These are phyloP conservation scores for Spodoptera litura DNA, from an alignment of 1,140 invertebrate species.

Conservation along the genomic window DNA sequence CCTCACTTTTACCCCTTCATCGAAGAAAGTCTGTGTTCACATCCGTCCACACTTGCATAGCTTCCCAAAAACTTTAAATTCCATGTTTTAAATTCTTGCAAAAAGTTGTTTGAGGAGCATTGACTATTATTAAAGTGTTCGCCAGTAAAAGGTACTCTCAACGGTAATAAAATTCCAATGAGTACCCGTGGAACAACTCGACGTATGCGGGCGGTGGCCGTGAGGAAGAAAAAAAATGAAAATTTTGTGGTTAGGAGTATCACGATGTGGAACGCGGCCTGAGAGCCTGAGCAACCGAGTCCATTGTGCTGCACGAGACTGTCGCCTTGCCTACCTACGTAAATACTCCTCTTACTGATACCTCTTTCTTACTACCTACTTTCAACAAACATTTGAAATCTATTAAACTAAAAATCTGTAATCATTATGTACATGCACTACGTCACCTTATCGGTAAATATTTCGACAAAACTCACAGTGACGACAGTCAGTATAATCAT, in stretches of 20 bases:
- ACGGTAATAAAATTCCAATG: constrained; percentile 65
- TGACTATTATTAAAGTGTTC: constrained; percentile 58
- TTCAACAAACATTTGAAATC: neutral
- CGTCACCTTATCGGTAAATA: constrained; percentile 11
- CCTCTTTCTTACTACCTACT: too few relatives aligned
- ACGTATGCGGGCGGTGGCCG: constrained; percentile 66
- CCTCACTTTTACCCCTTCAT: constrained; percentile 1
- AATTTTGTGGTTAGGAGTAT: constrained; percentile 69
- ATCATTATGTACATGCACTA: neutral
- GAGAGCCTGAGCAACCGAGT: constrained; percentile 14
- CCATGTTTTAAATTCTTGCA: neutral
- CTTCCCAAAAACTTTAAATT: neutral
- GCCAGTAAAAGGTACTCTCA: constrained; percentile 52
- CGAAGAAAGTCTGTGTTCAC: neutral
- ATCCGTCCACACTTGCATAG: neutral
- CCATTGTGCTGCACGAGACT: constrained; percentile 31
- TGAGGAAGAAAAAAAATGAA: constrained; percentile 61
- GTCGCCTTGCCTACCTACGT: neutral
- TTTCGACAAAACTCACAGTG: neutral
- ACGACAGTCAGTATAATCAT: constrained; percentile 50
- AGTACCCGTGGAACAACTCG: constrained; percentile 58
- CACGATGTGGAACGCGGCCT: constrained; percentile 45
- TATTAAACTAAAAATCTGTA: neutral
- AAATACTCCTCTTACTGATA: neutral
- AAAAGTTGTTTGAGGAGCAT: neutral